Evolutionary conservation across 2,113 vertebrate species (phyloP).

Genomic region (Puntigrus tetrazona): DNA sequence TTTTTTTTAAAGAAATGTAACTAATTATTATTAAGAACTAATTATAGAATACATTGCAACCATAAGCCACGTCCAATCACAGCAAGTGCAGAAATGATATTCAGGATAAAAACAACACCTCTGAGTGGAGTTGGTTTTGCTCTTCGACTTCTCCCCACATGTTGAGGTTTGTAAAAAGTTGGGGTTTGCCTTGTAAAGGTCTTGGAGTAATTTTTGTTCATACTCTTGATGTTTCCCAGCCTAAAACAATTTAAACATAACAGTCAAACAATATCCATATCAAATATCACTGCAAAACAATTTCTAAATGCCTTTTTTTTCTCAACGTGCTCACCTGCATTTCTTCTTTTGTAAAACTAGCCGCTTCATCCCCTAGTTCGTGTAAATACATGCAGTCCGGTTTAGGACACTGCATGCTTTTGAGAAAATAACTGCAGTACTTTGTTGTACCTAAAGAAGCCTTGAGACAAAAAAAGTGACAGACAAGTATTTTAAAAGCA

Average conservation of each 20-base stretch:
- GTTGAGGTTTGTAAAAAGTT: slow-evolving; percentile 93
- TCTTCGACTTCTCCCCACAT: slow-evolving; percentile 97
- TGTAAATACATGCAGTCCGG: slow-evolving; percentile 99
- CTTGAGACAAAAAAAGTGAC: slow-evolving; percentile 66
- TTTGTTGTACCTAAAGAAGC: slow-evolving; percentile 99
- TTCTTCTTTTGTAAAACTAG: slow-evolving; percentile 99
- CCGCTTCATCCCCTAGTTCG: slow-evolving; percentile 97
- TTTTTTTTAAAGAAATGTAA: not conserved
- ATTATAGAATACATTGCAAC: not conserved
- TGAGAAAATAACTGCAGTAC: slow-evolving; percentile 99
- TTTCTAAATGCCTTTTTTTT: not conserved
- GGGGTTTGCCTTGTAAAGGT: slow-evolving; percentile 97
- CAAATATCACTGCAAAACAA: no score
- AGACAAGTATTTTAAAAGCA: not conserved
- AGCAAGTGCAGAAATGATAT: not conserved
- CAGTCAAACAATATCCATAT: not conserved
- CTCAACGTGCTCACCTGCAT: slow-evolving; percentile 86
- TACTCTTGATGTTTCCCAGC: slow-evolving; percentile 99
- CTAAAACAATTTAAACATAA: slow-evolving; percentile 63
- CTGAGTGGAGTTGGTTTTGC: slow-evolving; percentile 93
- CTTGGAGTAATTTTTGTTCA: slow-evolving; percentile 98
- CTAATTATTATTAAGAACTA: not conserved
- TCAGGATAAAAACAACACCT: slow-evolving; percentile 77
- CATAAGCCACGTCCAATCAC: not conserved
- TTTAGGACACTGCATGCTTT: slow-evolving; percentile 99